A percentile compares a stretch with the other conserved stretches of the same genome.
Conservation (phyloP, 2,888 invertebrate genomes). For the Rhamphomyia laevipes region DNA sequence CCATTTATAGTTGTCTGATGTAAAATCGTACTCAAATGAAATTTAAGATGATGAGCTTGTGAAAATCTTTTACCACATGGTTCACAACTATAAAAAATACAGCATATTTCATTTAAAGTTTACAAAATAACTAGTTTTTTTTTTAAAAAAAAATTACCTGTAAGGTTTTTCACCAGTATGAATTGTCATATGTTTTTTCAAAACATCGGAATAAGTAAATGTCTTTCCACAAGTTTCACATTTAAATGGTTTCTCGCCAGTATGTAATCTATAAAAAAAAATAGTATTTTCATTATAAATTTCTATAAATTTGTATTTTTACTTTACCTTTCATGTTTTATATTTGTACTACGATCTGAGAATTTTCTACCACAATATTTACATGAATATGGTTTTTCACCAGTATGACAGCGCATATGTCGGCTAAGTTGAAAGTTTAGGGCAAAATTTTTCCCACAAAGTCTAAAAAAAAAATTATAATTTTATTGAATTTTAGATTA, state of each 20-base stretch:
- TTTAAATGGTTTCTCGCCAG: conserved; percentile 32
- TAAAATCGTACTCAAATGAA: conserved; percentile 32
- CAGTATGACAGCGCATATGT: conserved; percentile 2
- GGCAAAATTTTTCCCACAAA: conserved; percentile 6
- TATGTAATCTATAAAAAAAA: conserved; percentile 31
- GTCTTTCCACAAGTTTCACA: conserved; percentile 33
- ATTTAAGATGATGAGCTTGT: conserved; percentile 32
- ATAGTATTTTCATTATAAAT: no score
- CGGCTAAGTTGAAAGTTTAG: neutral
- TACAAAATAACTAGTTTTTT: no score
- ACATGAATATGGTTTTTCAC: neutral
- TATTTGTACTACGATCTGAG: neutral
- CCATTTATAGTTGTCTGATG: conserved; percentile 19
- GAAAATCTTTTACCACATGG: conserved; percentile 33
- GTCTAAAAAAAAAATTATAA: conserved; percentile 1
- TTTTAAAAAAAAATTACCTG: conserved; percentile 15
- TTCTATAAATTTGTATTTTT: neutral
- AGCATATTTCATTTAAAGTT: no score
- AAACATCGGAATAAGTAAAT: conserved; percentile 34
- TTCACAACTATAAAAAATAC: conserved; percentile 23
- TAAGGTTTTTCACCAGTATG: conserved; percentile 36
- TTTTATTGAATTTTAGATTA: neutral
- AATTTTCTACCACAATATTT: neutral
- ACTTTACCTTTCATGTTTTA: neutral
- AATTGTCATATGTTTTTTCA: conserved; percentile 31